Evolutionary conservation across 2,113 vertebrate species (phyloP), one percentile per base, ranked within the genome.

Genomic region (Tychaedon coryphoeus): DNA sequence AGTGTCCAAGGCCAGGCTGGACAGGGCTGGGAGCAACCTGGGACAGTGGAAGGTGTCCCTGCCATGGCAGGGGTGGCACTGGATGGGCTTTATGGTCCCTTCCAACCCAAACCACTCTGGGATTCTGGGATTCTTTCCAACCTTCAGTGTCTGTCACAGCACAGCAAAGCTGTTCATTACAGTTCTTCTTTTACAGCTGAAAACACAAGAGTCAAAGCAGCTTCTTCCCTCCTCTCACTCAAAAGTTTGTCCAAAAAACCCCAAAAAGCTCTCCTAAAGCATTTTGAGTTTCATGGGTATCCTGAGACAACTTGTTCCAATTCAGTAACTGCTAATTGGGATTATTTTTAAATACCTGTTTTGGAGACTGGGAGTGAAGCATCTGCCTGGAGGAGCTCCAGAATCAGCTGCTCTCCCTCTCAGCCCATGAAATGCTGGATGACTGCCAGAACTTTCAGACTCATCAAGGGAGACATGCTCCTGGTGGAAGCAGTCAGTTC

Each of bases 21-120:
- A 25, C 0, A 8, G n/a, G 42, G 17, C 20, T 65, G 4, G 76
- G 60, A 88, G 33, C 36, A 33, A 0, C 33, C 36, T 88, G 76
- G 67, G 69, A 14, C 1, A 25, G 48, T 18, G 65, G 24, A 0
- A 79, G 6, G 19, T 70, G 84, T 40, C 48, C n/a, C 64, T 70
- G 47, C 22, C 83, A 5, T 33, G 47, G 23, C 5, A 60, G 36
- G 31, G 22, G 12, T 65, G 36, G 31, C 0, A 50, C 22, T 36
- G 22, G 76, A 5, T 17, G 60, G 0, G 8, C 5, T 62, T 62
- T 56, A 28, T 70, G 18, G 31, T 56, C 71, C 40, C 5, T 83
- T 62, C 34, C 54, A 75, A 62, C 42, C 18, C 62, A 48, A 82
- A 45, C 33, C 64, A 23, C 7, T 28, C 48, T 47, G 34, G 51